Evolutionary conservation across 1,140 invertebrate genomes (phyloP).

Genomic region (Psix sp.): DNA sequence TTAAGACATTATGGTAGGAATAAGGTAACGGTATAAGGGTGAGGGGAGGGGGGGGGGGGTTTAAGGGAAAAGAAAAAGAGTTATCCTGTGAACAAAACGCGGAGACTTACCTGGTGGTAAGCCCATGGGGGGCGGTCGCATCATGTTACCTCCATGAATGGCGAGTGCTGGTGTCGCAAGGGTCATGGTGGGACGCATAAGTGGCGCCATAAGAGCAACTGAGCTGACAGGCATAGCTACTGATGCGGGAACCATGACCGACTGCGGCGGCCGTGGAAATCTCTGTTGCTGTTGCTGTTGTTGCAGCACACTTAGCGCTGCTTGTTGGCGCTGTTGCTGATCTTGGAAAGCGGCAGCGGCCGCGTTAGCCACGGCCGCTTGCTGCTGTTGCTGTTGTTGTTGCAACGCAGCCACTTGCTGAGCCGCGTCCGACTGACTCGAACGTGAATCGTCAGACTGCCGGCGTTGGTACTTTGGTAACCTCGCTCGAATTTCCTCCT

Average conservation of each 20-base stretch:
- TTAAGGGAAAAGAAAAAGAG: no score
- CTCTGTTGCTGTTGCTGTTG: slow-evolving; percentile 69
- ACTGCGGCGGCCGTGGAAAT: slow-evolving; percentile 70
- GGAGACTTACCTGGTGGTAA: slow-evolving; percentile 84
- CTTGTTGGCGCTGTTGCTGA: slow-evolving; percentile 75
- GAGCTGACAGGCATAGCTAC: slow-evolving; percentile 77
- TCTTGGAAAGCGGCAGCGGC: slow-evolving; percentile 70
- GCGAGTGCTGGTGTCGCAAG: slow-evolving; percentile 81
- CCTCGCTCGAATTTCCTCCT: slow-evolving; percentile 91
- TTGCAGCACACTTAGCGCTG: slow-evolving; percentile 67
- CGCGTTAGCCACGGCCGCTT: slow-evolving; percentile 60
- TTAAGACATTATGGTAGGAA: no score
- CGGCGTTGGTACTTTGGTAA: slow-evolving; percentile 84
- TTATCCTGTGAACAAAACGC: slow-evolving; percentile 38
- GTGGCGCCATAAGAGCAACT: slow-evolving; percentile 80
- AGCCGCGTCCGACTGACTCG: slow-evolving; percentile 77
- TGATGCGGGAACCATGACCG: slow-evolving; percentile 72
- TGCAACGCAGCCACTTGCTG: slow-evolving; percentile 74
- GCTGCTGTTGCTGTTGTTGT: slow-evolving; percentile 51
- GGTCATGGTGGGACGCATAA: slow-evolving; percentile 81
- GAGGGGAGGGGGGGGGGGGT: no score
- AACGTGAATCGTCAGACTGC: slow-evolving; percentile 75
- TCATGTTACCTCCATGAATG: slow-evolving; percentile 83
- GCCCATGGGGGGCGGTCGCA: slow-evolving; percentile 84
- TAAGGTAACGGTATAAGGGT: no score